Evolutionary conservation across 1,140 invertebrate species (phyloP), one percentile per base, ranked within the genome.

Genomic region (Cyrtorhinus lividipennis): DNA sequence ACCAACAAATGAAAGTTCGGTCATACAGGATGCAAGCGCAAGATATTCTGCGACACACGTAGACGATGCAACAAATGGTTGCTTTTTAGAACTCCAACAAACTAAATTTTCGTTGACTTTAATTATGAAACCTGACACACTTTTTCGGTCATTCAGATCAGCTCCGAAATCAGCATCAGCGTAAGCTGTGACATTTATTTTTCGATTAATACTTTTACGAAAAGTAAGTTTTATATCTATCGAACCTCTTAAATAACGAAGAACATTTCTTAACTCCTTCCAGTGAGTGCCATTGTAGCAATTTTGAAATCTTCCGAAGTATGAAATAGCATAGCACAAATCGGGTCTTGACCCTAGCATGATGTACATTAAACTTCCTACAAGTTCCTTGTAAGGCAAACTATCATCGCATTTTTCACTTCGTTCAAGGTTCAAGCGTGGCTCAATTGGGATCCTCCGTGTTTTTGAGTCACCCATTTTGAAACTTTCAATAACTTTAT

Each of bases 331-430:
- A 23, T 15, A 12, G 18, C 57, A 23, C 57, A 20, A 23, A 59
- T n/a, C n/a, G n/a, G n/a, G n/a, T n/a, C n/a, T n/a, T n/a, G n/a
- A n/a, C n/a, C n/a, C n/a, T n/a, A n/a, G 57, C 57, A 59, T 59
- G 25, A 24, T 24, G 24, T 59, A 59, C 57, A 59, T 59, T 13
- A 59, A 24, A 25, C 57, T 59, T 5, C 57, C 57, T 22, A 59
- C 8, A 8, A 44, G 38, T 44, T 44, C 38, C n/a, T 44, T 44
- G 38, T 44, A 44, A 8, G 38, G 38, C n/a, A n/a, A 8, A 44
- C 38, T 8, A 44, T n/a, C 8, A 44, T 44, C n/a, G 8, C n/a
- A n/a, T 10, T 44, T n/a, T n/a, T 44, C 8, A 44, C 8, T 44
- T 44, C 38, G 8, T n/a, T 44, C 38, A 8, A 44, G n/a, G n/a